A percentile compares a stretch with the other conserved stretches of the same genome.
Evolutionary conservation across 2,888 invertebrate genomes (phyloP).

Genomic region (Cataglyphis livida): DNA sequence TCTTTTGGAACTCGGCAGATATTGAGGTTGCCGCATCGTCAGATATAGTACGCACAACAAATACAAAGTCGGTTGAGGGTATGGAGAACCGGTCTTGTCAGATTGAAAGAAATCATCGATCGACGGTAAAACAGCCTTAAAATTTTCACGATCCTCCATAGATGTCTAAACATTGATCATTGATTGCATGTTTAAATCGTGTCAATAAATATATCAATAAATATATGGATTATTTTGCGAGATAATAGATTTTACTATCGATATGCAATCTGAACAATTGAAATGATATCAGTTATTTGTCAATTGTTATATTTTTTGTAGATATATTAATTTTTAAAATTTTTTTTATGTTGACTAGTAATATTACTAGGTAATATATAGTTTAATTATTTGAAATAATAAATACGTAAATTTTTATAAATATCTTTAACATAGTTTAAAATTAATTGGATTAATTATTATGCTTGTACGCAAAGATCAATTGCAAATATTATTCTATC

Average conservation of each 20-base stretch:
- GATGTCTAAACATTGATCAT: conserved; percentile 61
- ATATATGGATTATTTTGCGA: neutral
- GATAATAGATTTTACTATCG: neutral
- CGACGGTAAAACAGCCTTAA: conserved; percentile 62
- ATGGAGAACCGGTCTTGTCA: conserved; percentile 19
- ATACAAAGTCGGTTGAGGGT: conserved; percentile 20
- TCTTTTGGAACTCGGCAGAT: conserved; percentile 9
- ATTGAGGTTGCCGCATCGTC: neutral
- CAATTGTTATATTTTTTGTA: neutral
- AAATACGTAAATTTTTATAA: neutral
- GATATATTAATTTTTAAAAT: neutral
- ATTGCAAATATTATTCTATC: neutral
- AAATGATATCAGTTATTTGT: neutral
- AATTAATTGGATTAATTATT: neutral
- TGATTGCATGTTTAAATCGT: conserved; percentile 37
- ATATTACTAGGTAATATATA: neutral
- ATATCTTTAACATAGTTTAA: conserved; percentile 10
- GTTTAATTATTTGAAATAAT: neutral
- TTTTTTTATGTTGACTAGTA: neutral
- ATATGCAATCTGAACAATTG: neutral
- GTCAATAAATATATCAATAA: conserved; percentile 27
- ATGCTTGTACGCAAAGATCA: neutral
- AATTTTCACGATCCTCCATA: conserved; percentile 32
- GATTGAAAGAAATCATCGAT: conserved; percentile 48
- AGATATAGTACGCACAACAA: neutral